Evolutionary conservation across 2,113 vertebrate species (phyloP).

Genomic region (Polypterus bichir): DNA sequence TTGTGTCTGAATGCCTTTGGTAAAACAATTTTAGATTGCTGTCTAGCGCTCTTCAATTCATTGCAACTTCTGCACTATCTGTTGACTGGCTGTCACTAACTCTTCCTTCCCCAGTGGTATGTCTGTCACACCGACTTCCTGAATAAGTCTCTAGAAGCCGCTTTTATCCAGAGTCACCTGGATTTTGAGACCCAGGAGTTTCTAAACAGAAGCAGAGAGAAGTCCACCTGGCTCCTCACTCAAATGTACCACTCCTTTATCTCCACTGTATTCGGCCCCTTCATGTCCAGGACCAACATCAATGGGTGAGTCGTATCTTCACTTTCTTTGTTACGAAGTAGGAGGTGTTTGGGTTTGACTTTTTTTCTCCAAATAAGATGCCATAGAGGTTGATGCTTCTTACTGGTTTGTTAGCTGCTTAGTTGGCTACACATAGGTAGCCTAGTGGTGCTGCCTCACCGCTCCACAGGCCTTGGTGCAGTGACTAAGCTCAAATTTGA

Average conservation of each 20-base stretch:
- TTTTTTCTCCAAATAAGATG: neutral
- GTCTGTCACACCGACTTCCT: slow-evolving; percentile 69
- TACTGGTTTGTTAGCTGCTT: slow-evolving; percentile 23
- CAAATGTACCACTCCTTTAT: slow-evolving; percentile 91
- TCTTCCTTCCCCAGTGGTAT: slow-evolving; percentile 70
- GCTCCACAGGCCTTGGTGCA: too few relatives aligned
- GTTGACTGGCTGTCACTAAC: slow-evolving; percentile 6
- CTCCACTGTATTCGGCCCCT: slow-evolving; percentile 78
- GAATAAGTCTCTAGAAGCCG: slow-evolving; percentile 59
- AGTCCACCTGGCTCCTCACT: slow-evolving; percentile 91
- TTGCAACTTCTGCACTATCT: neutral
- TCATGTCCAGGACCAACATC: slow-evolving; percentile 94
- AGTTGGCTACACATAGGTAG: slow-evolving; percentile 20
- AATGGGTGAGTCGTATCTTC: slow-evolving; percentile 69
- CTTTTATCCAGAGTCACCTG: slow-evolving; percentile 83
- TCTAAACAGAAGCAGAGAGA: slow-evolving; percentile 78
- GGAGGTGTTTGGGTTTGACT: slow-evolving; percentile 9
- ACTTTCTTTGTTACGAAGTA: neutral
- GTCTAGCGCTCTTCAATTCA: neutral
- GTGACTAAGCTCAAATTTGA: too few relatives aligned
- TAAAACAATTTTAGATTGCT: neutral
- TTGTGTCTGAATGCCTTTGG: neutral
- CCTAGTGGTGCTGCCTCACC: too few relatives aligned
- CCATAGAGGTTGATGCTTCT: slow-evolving; percentile 15
- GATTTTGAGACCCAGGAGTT: slow-evolving; percentile 78